phyloP scores from a whole-genome alignment of 2,888 invertebrate species.

The Punctoribates punctum region DNA sequence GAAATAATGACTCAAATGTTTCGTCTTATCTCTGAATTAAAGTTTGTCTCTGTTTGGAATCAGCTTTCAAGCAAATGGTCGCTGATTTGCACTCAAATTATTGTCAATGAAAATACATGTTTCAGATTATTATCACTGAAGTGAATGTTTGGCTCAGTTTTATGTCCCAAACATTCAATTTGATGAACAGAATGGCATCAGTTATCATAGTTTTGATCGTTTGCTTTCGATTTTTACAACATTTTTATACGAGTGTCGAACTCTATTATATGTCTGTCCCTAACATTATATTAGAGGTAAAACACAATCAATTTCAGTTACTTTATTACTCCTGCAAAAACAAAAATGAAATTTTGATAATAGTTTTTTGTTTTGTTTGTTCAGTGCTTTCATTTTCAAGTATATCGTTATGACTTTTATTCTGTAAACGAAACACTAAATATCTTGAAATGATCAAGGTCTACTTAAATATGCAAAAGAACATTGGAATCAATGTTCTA shows the following conservation, averaged over 20 bases:
- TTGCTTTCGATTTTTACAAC: neutral
- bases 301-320: neutral
- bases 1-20: neutral
- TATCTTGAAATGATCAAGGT: too few relatives aligned
- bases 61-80: neutral
- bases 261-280: neutral
- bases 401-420: too few relatives aligned
- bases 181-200: neutral
- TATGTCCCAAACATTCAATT: constrained; percentile 2
- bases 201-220: neutral
- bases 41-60: neutral
- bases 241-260: constrained; percentile 1
- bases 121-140: neutral
- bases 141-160: neutral
- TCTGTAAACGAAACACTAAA: too few relatives aligned
- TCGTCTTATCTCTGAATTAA: neutral
- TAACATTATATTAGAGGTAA: neutral
- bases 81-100: constrained; percentile 7
- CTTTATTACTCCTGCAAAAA: neutral
- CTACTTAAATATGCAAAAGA: too few relatives aligned
- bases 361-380: constrained; percentile 2
- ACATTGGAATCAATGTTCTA: too few relatives aligned
- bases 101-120: constrained; percentile 14
- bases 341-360: too few relatives aligned
- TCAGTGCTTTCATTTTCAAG: neutral